These are phyloP conservation scores for Nibea coibor DNA, from an alignment of 2,113 vertebrate species.

Conservation along the genomic window DNA sequence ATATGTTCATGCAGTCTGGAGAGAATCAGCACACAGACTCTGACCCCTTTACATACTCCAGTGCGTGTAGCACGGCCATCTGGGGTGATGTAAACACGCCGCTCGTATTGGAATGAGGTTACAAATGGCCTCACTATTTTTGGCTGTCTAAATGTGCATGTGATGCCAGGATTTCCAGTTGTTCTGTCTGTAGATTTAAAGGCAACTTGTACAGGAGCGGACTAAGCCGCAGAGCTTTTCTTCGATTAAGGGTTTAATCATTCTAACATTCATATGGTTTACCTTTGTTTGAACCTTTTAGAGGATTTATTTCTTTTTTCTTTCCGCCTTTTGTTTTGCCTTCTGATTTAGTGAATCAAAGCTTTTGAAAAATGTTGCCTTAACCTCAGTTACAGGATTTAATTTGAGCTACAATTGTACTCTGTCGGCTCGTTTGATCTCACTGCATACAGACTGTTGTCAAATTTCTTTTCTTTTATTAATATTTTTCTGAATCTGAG, in stretches of 20 bases:
- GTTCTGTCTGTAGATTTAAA: not conserved
- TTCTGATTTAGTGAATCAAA: not conserved
- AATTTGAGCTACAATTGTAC: not conserved
- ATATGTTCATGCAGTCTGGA: not conserved
- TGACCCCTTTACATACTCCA: slow-evolving; percentile 15
- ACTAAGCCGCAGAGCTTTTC: not conserved
- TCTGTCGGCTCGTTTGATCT: not conserved
- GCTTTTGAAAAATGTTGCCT: not conserved
- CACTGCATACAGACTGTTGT: not conserved
- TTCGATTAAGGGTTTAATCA: not conserved
- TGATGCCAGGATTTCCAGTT: slow-evolving; percentile 2
- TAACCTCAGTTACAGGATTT: not conserved
- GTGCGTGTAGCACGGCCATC: not conserved
- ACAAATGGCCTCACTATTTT: slow-evolving; percentile 57
- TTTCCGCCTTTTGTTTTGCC: not conserved
- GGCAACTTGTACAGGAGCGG: not conserved
- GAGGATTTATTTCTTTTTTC: not conserved
- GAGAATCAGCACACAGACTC: not conserved
- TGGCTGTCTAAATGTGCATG: slow-evolving; percentile 20
- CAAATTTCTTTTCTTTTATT: not conserved
- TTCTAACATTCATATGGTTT: not conserved
- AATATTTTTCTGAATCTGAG: no score
- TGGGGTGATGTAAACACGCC: slow-evolving; percentile 27
- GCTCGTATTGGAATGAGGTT: slow-evolving; percentile 40
- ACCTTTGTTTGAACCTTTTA: not conserved